phyloP scores from a whole-genome alignment of 2,113 vertebrate genomes.

The Carassius gibelio region DNA sequence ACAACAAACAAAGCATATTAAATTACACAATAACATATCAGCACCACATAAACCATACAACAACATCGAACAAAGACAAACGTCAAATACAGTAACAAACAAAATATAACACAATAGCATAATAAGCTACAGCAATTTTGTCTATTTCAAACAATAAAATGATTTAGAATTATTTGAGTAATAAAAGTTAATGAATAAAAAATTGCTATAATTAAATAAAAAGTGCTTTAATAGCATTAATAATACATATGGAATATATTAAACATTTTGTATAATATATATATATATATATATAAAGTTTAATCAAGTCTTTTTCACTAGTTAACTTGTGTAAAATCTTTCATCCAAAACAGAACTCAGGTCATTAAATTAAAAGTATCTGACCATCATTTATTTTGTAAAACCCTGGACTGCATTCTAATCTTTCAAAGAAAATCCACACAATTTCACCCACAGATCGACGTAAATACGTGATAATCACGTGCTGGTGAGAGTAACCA shows the following conservation, averaged over 20 bases:
- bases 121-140: too few relatives aligned
- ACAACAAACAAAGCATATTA: too few relatives aligned
- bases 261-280: background rate
- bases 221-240: background rate
- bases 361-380: background rate
- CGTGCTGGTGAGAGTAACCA: background rate
- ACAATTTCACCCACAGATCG: background rate
- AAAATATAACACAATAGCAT: too few relatives aligned
- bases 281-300: background rate
- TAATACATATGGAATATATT: background rate
- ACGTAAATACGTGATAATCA: background rate
- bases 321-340: background rate
- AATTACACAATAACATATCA: too few relatives aligned
- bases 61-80: too few relatives aligned
- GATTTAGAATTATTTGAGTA: background rate
- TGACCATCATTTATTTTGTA: background rate
- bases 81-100: too few relatives aligned
- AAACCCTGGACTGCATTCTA: background rate
- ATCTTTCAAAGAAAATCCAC: background rate
- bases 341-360: background rate
- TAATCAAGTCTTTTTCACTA: background rate
- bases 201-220: too few relatives aligned
- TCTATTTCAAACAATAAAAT: background rate
- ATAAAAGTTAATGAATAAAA: background rate
- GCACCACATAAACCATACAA: too few relatives aligned